Percentiles rank a stretch among this genome's conserved stretches.
These are phyloP conservation scores for Onthophagus sagittarius DNA, from an alignment of 2,888 invertebrate genomes.

Conservation along the genomic window DNA sequence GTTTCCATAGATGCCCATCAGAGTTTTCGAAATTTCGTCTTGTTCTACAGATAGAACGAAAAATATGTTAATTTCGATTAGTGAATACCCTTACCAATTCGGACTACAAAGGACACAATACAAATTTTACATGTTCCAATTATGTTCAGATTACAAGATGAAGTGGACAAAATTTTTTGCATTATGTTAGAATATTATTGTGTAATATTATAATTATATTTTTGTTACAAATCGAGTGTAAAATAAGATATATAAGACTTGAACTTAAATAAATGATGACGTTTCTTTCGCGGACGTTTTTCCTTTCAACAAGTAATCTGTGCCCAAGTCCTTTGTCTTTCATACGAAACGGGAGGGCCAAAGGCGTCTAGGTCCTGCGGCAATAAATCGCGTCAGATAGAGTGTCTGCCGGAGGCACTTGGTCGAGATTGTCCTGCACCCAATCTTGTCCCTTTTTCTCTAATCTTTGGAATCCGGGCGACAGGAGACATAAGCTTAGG, in stretches of 20 bases:
- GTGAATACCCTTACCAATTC: too few relatives aligned
- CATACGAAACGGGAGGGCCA: neutral
- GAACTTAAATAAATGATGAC: neutral
- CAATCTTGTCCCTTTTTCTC: conserved; percentile 12
- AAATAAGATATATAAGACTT: neutral
- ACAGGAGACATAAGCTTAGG: conserved; percentile 9
- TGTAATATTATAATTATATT: neutral
- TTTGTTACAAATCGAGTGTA: neutral
- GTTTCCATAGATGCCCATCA: too few relatives aligned
- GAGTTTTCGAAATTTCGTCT: too few relatives aligned
- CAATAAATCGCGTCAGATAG: conserved; percentile 10
- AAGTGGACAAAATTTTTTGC: too few relatives aligned
- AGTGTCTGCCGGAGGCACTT: conserved; percentile 10
- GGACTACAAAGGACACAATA: too few relatives aligned
- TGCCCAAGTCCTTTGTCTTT: neutral
- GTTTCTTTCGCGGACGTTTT: neutral
- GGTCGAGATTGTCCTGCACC: conserved; percentile 10
- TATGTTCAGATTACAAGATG: too few relatives aligned
- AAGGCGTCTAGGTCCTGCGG: neutral
- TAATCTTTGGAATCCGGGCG: conserved; percentile 11
- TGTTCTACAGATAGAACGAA: too few relatives aligned
- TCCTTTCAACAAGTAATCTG: neutral
- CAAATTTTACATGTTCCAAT: too few relatives aligned
- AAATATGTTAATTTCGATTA: too few relatives aligned
- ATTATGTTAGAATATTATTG: too few relatives aligned